phyloP scores from a whole-genome alignment of 2,797 vertebrate species.

The Euphonia xanthogaster region DNA sequence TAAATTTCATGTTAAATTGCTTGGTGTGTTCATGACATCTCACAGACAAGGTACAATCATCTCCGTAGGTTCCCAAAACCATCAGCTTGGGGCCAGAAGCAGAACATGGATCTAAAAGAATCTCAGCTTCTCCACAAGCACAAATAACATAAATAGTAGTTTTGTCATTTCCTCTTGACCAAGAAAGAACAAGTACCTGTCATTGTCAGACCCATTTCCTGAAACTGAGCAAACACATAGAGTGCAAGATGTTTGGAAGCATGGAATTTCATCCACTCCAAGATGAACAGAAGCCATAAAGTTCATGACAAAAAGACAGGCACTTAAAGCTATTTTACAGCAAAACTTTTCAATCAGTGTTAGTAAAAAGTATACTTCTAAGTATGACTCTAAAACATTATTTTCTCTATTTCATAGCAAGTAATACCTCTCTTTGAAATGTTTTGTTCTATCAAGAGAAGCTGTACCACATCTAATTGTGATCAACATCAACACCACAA shows the following conservation, averaged over 20 bases:
- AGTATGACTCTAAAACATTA: background rate
- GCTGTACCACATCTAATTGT: background rate
- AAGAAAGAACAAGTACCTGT: background rate
- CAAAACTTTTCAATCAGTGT: background rate
- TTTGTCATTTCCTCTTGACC: background rate
- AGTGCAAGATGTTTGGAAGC: background rate
- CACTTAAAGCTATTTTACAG: background rate
- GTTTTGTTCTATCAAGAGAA: background rate
- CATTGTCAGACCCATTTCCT: background rate
- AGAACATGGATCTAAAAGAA: background rate
- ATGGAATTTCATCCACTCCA: background rate
- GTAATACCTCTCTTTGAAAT: background rate
- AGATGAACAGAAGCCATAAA: background rate
- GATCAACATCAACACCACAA: background rate
- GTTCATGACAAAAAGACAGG: background rate
- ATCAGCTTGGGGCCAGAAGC: background rate
- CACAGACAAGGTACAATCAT: background rate
- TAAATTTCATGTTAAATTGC: background rate
- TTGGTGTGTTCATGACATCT: background rate
- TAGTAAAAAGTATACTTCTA: background rate
- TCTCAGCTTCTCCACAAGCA: background rate
- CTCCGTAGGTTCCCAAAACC: background rate
- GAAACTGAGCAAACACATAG: background rate
- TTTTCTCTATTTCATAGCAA: background rate
- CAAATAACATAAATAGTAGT: background rate